Conservation (phyloP, 2,113 vertebrate species). For the Turdus rufiventris region DNA sequence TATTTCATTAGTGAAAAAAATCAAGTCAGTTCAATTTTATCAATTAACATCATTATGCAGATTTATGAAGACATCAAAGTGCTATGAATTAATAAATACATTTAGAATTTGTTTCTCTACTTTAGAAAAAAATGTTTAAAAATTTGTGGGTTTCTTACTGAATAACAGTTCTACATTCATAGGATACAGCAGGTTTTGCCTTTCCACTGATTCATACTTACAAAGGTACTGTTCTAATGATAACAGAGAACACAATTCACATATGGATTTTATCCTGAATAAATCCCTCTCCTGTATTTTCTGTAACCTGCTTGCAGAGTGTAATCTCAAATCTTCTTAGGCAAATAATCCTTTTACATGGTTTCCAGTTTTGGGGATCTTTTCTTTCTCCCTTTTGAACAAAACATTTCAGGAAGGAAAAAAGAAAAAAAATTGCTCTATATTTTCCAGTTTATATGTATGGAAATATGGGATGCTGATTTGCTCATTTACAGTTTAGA, state of each 20-base stretch:
- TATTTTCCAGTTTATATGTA: not conserved
- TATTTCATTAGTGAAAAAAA: not conserved
- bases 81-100: not conserved
- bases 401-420: not conserved
- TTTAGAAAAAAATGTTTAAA: not conserved
- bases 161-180: not conserved
- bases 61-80: not conserved
- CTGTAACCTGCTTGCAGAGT: not conserved
- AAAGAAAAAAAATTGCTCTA: not conserved
- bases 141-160: not conserved
- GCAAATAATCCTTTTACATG: not conserved
- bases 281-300: not conserved
- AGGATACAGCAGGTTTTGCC: not conserved
- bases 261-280: not conserved
- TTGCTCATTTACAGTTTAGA: not conserved
- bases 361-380: not conserved
- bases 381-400: not conserved
- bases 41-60: not conserved
- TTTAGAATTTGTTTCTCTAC: not conserved
- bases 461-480: not conserved
- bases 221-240: not conserved
- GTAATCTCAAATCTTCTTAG: not conserved
- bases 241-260: not conserved
- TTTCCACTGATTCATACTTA: not conserved
- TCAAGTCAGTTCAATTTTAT: not conserved